These are phyloP conservation scores for Oscheius sp. DNA, from an alignment of 2,888 invertebrate genomes.

Conservation along the genomic window DNA sequence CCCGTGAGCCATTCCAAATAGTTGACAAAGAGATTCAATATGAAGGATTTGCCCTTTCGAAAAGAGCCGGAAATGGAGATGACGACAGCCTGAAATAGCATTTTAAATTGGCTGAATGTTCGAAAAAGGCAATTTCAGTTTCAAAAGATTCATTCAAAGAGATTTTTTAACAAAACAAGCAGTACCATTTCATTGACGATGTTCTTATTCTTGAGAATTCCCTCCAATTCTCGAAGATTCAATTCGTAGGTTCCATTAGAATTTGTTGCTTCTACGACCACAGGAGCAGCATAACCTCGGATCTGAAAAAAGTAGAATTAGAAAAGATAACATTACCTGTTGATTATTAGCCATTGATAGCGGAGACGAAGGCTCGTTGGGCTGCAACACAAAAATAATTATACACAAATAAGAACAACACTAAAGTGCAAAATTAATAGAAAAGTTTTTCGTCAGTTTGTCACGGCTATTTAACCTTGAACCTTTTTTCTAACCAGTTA, in stretches of 20 bases:
- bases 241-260: not conserved
- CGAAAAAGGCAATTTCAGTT: no score
- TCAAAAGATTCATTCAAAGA: no score
- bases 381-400: not conserved
- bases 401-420: not conserved
- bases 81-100: slow-evolving; percentile 79
- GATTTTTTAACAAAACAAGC: not conserved
- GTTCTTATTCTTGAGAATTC: not conserved
- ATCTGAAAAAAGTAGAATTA: not conserved
- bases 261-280: not conserved
- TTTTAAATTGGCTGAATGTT: no score
- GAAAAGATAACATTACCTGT: not conserved
- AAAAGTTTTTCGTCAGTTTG: not conserved
- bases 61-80: slow-evolving; percentile 81
- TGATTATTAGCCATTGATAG: not conserved
- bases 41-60: slow-evolving; percentile 18
- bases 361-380: not conserved
- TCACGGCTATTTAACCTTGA: not conserved
- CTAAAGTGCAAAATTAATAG: not conserved
- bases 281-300: not conserved
- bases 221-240: not conserved
- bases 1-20: slow-evolving; percentile 86
- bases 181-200: slow-evolving; percentile 7
- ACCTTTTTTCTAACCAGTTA: no score
- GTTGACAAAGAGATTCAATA: slow-evolving; percentile 87